phyloP scores from a whole-genome alignment of 2,113 vertebrate species.

The Pimephales promelas region DNA sequence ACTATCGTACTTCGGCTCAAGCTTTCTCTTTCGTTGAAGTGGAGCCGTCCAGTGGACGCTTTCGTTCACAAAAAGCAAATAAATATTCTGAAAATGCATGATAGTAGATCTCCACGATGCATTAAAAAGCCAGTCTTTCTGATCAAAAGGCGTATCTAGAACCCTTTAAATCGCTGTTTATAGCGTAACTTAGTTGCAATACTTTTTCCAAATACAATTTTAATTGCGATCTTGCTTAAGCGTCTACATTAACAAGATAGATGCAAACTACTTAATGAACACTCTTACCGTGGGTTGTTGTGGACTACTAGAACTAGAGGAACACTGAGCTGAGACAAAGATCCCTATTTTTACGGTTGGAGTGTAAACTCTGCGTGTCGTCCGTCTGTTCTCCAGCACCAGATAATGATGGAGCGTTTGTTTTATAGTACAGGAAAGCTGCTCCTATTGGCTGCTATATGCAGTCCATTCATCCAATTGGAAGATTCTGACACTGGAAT shows the following conservation, averaged over 20 bases:
- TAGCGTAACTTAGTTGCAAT: too few species aligned
- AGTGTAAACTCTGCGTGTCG: constrained; percentile 34
- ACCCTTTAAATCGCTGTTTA: not conserved
- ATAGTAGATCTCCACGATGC: not conserved
- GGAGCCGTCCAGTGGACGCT: too few species aligned
- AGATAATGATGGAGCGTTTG: not conserved
- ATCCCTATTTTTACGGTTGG: constrained; percentile 68
- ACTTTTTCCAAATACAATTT: not conserved
- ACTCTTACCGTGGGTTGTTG: constrained; percentile 66
- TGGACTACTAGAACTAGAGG: constrained; percentile 57
- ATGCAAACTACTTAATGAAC: not conserved
- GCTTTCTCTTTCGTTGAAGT: too few species aligned
- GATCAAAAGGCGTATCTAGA: not conserved
- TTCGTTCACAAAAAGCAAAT: not conserved
- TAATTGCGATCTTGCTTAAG: not conserved
- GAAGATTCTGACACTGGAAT: constrained; percentile 23
- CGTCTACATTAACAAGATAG: not conserved
- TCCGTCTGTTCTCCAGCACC: constrained; percentile 58
- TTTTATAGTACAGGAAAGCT: constrained; percentile 79
- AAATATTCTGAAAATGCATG: not conserved
- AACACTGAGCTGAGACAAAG: constrained; percentile 68
- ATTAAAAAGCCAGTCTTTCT: constrained; percentile 2
- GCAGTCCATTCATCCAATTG: constrained; percentile 91
- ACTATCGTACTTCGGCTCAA: too few species aligned
- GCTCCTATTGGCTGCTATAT: constrained; percentile 84